Conservation (phyloP, 1,140 invertebrate species). For the Yoshiicerus persimilis region DNA sequence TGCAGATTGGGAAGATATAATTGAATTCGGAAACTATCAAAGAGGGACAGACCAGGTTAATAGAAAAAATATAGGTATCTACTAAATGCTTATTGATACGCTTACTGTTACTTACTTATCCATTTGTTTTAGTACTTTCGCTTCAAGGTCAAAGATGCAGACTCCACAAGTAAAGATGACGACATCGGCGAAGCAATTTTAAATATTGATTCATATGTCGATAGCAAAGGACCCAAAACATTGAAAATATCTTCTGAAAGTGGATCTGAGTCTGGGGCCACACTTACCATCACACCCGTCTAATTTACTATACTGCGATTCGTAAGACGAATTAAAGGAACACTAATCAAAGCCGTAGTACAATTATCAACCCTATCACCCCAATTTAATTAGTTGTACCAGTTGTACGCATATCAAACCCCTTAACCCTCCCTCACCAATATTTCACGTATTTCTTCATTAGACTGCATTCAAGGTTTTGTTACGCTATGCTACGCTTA, state of each 20-base stretch:
- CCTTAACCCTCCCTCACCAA: too few species aligned
- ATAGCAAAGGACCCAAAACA: not conserved
- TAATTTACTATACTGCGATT: not conserved
- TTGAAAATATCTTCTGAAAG: slow-evolving; percentile 21
- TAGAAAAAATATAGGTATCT: not conserved
- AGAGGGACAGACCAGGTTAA: slow-evolving; percentile 12
- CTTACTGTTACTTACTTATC: not conserved
- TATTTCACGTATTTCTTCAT: too few species aligned
- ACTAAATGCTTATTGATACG: not conserved
- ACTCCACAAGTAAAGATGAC: slow-evolving; percentile 34
- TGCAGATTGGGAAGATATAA: slow-evolving; percentile 31
- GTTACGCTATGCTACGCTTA: too few species aligned
- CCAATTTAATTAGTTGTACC: too few species aligned
- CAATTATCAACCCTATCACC: too few species aligned
- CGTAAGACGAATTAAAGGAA: too few species aligned
- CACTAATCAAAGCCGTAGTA: too few species aligned
- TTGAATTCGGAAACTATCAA: slow-evolving; percentile 40
- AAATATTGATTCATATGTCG: slow-evolving; percentile 22
- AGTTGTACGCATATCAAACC: too few species aligned
- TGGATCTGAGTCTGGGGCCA: slow-evolving; percentile 24
- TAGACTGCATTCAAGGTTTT: too few species aligned
- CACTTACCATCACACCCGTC: slow-evolving; percentile 27
- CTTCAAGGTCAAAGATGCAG: slow-evolving; percentile 33
- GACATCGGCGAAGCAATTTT: slow-evolving; percentile 29
- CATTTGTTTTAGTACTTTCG: not conserved